These are phyloP conservation scores for Lochmaea crataegi DNA, from an alignment of 2,888 invertebrate genomes.

Conservation along the genomic window DNA sequence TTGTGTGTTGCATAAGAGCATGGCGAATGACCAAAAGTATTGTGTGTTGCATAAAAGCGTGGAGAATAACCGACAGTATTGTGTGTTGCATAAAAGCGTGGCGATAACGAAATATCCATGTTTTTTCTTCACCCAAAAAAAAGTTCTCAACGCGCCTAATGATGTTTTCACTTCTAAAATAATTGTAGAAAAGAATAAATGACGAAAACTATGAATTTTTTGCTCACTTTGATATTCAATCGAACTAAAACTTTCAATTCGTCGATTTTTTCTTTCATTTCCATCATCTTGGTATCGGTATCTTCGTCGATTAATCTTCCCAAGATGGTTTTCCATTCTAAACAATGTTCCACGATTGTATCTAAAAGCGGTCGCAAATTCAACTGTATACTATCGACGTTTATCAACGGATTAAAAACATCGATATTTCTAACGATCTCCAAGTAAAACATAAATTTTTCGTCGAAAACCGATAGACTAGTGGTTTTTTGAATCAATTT, in stretches of 20 bases:
- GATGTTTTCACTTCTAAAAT: too few relatives aligned
- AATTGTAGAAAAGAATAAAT: too few relatives aligned
- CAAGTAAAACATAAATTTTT: constrained; percentile 86
- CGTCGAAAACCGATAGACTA: constrained; percentile 78
- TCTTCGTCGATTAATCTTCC: constrained; percentile 76
- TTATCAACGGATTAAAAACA: constrained; percentile 70
- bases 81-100: too few relatives aligned
- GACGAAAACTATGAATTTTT: too few relatives aligned
- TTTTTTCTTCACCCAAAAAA: too few relatives aligned
- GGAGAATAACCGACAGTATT: too few relatives aligned
- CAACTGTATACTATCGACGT: constrained; percentile 78
- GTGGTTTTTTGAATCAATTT: constrained; percentile 78
- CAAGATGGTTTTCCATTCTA: constrained; percentile 82
- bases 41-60: too few relatives aligned
- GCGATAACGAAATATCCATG: too few relatives aligned
- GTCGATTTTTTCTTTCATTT: constrained; percentile 77
- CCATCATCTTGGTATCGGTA: constrained; percentile 76
- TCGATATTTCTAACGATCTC: constrained; percentile 71
- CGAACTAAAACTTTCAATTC: constrained; percentile 73
- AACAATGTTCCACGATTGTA: constrained; percentile 78
- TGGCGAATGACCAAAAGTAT: too few relatives aligned
- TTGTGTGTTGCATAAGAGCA: too few relatives aligned
- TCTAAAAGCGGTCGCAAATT: constrained; percentile 79
- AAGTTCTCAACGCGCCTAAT: too few relatives aligned
- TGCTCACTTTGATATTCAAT: constrained; percentile 72